phyloP scores from a whole-genome alignment of 2,888 invertebrate species.

The Drosophila suboccidentalis region DNA sequence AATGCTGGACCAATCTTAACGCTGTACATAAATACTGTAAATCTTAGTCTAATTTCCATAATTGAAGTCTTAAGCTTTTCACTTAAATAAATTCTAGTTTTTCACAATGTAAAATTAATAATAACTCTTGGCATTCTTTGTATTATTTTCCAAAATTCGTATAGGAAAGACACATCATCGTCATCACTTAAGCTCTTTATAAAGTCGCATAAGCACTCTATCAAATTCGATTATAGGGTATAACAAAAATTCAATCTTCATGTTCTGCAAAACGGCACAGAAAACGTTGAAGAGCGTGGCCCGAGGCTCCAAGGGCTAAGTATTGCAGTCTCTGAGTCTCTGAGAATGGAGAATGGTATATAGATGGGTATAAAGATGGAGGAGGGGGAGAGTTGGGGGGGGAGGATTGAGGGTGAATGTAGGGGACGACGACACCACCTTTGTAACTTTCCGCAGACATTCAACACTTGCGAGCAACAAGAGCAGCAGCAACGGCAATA shows the following conservation, averaged over 20 bases:
- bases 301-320: conserved; percentile 47
- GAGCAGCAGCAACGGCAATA: conserved; percentile 46
- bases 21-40: no score
- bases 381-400: not conserved
- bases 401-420: not conserved
- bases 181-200: not conserved
- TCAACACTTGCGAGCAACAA: conserved; percentile 70
- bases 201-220: not conserved
- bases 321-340: conserved; percentile 19
- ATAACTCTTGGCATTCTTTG: not conserved
- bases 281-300: conserved; percentile 70
- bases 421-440: conserved; percentile 57
- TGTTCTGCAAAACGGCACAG: conserved; percentile 68
- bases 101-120: no score
- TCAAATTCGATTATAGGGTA: conserved; percentile 26
- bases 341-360: conserved; percentile 17
- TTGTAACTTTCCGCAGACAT: conserved; percentile 75
- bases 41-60: no score
- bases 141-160: not conserved
- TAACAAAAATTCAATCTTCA: conserved; percentile 67
- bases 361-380: conserved; percentile 1
- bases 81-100: no score
- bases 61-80: no score
- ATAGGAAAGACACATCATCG: no score
- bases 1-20: no score